A percentile compares a stretch with the other conserved stretches of the same genome.
Conservation (phyloP, 2,888 invertebrate species). For the Physocephala rufipes region DNA sequence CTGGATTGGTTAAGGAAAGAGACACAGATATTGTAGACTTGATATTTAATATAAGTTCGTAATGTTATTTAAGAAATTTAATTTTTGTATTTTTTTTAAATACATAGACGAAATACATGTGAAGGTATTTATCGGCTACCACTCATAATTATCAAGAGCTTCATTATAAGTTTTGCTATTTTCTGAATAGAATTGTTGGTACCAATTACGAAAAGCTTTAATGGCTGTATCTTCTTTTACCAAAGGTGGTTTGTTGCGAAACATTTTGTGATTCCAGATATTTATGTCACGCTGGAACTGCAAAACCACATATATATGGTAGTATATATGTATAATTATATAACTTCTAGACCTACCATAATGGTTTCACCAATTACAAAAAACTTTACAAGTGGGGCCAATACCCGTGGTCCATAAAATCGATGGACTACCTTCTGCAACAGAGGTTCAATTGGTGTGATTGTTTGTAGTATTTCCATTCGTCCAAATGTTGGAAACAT, state of each 20-base stretch:
- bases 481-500: conserved; percentile 69
- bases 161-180: conserved; percentile 71
- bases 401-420: conserved; percentile 73
- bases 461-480: conserved; percentile 76
- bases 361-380: conserved; percentile 75
- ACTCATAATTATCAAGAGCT: conserved; percentile 53
- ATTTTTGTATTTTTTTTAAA: too few relatives aligned
- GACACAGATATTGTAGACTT: conserved; percentile 69
- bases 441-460: conserved; percentile 81
- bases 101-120: too few relatives aligned
- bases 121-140: conserved; percentile 45
- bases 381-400: conserved; percentile 73
- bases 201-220: conserved; percentile 82
- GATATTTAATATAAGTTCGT: too few relatives aligned
- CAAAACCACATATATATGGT: conserved; percentile 47
- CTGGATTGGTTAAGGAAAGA: conserved; percentile 81
- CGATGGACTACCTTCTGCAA: conserved; percentile 80
- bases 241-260: conserved; percentile 75
- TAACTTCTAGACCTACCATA: conserved; percentile 68
- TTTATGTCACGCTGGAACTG: conserved; percentile 85
- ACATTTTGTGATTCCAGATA: conserved; percentile 89
- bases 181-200: conserved; percentile 83
- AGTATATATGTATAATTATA: too few relatives aligned
- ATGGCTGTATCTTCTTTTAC: conserved; percentile 80
- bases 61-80: too few relatives aligned